phyloP scores from a whole-genome alignment of 2,113 vertebrate species.

The Haliaeetus leucogaster region DNA sequence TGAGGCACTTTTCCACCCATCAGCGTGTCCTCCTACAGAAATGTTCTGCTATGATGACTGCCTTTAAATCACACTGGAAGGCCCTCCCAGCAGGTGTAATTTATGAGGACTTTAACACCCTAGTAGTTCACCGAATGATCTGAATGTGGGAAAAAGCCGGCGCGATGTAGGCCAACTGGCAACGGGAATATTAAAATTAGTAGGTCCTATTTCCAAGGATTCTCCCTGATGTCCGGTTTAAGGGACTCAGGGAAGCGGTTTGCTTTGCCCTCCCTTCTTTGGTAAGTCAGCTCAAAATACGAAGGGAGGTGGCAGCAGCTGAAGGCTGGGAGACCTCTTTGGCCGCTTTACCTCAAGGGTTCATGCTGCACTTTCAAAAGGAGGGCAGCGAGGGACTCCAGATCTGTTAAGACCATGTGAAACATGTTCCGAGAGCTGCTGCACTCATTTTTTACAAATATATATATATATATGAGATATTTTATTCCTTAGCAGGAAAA shows the following conservation, averaged over 20 bases:
- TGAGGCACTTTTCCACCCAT: constrained; percentile 24
- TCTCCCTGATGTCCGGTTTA: fast-evolving
- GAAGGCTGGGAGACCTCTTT: background rate
- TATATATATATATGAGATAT: background rate
- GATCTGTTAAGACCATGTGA: background rate
- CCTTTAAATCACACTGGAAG: constrained; percentile 23
- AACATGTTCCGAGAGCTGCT: background rate
- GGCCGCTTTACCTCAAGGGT: background rate
- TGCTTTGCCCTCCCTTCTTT: background rate
- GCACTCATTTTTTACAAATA: background rate
- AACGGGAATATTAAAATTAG: background rate
- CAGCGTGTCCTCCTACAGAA: constrained; percentile 33
- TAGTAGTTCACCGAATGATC: fast-evolving
- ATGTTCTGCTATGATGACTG: constrained; percentile 26
- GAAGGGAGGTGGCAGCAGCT: background rate
- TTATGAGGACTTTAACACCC: constrained; percentile 3
- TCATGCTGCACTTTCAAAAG: background rate
- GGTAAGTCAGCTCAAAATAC: background rate
- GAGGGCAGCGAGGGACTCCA: background rate
- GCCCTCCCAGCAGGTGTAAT: constrained; percentile 11
- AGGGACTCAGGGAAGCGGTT: background rate
- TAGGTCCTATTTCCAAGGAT: background rate
- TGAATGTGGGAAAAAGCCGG: background rate
- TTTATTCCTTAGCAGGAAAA: background rate
- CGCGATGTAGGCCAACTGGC: fast-evolving